These are phyloP conservation scores for Polypterus bichir DNA, from an alignment of 2,113 vertebrate genomes.

Conservation along the genomic window DNA sequence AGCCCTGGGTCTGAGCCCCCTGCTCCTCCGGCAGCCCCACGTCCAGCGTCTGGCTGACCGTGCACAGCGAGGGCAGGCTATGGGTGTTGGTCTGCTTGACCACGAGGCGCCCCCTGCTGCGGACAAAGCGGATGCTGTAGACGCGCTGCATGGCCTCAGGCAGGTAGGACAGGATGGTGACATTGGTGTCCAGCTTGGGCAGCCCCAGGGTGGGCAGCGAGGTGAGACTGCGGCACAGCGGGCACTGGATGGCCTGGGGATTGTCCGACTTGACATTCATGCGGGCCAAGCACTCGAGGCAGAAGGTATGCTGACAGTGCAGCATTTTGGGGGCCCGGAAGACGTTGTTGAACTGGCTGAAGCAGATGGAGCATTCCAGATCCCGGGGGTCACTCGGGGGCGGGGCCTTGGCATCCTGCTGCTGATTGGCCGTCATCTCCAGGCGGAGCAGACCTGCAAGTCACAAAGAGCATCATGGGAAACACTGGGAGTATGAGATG, in stretches of 20 bases:
- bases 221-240: slow-evolving; percentile 48
- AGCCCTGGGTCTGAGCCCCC: neutral
- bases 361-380: slow-evolving; percentile 61
- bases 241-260: slow-evolving; percentile 50
- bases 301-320: slow-evolving; percentile 59
- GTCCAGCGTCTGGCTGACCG: slow-evolving; percentile 30
- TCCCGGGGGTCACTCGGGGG: slow-evolving; percentile 21
- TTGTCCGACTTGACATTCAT: slow-evolving; percentile 51
- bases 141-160: slow-evolving; percentile 54
- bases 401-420: neutral
- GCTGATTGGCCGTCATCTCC: neutral
- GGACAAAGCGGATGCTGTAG: slow-evolving; percentile 54
- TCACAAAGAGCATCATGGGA: neutral
- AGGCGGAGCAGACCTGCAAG: neutral
- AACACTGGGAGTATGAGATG: neutral
- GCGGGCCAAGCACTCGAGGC: slow-evolving; percentile 60
- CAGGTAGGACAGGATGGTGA: slow-evolving; percentile 41
- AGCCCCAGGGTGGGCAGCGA: slow-evolving; percentile 46
- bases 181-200: slow-evolving; percentile 46
- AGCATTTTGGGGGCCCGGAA: slow-evolving; percentile 63
- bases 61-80: slow-evolving; percentile 1
- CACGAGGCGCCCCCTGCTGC: slow-evolving; percentile 48
- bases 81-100: slow-evolving; percentile 35
- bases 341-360: slow-evolving; percentile 59
- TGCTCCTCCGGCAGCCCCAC: slow-evolving; percentile 34